A percentile compares a stretch with the other conserved stretches of the same genome.
Conservation (phyloP, 1,140 invertebrate species). For the Sminthurides bifidus region DNA sequence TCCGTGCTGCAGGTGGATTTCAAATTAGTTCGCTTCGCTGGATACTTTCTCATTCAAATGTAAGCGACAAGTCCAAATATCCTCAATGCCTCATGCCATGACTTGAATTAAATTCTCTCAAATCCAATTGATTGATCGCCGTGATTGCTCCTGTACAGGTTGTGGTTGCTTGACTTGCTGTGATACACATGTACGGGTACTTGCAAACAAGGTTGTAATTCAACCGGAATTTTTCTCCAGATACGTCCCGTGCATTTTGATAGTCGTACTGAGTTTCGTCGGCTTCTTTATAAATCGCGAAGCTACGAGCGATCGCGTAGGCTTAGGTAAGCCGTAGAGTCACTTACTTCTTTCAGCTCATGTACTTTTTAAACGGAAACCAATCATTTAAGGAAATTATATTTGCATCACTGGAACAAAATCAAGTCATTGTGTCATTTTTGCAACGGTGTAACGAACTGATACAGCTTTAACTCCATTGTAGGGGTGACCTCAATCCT, state of each 20-base stretch:
- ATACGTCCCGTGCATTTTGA: constrained; percentile 85
- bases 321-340: constrained; percentile 44
- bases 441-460: too few relatives aligned
- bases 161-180: too few relatives aligned
- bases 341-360: background rate
- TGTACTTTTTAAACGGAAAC: background rate
- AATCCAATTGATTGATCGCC: too few relatives aligned
- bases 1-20: constrained; percentile 50
- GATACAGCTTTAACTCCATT: constrained; percentile 8
- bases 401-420: background rate
- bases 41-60: constrained; percentile 60
- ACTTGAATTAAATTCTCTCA: too few relatives aligned
- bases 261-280: constrained; percentile 90
- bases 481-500: constrained; percentile 81
- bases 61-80: too few relatives aligned
- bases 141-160: too few relatives aligned
- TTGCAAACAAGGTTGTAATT: too few relatives aligned
- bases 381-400: background rate
- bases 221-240: constrained; percentile 40
- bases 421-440: background rate
- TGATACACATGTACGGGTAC: too few relatives aligned
- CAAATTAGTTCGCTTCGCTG: constrained; percentile 76
- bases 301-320: constrained; percentile 67
- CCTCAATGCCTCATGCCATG: too few relatives aligned
- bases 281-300: constrained; percentile 88